Evolutionary conservation across 2,888 invertebrate genomes (phyloP), one percentile per base, ranked within the genome.

Genomic region (Eudemis profundana): DNA sequence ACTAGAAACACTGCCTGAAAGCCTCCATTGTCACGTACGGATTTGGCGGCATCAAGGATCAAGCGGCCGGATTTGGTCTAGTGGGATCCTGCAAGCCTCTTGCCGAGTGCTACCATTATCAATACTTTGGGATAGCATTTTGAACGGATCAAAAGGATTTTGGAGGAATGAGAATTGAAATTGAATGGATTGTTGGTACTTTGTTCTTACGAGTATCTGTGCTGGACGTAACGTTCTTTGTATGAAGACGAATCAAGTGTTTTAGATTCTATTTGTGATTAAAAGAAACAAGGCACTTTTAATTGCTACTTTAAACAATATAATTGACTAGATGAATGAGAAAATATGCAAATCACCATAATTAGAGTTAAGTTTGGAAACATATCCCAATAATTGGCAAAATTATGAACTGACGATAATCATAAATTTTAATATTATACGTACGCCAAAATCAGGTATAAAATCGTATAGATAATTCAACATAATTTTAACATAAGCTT

Each of bases 141-240:
- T 59, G 23, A 15, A 15, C 15, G 49, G 60, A 60, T 50, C 60
- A 46, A 38, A 40, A 14, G 40, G 50, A 50, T 36, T 50, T 59
- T 27, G 14, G 40, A 19, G 14, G 27, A 27, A 17, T 27, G 29
- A 40, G 50, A 27, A 38, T 49, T 17, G 47, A 36, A 59, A 59
- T 23, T 23, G 23, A 59, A 49, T 38, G 47, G 59, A 47, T 38
- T 59, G 42, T 23, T 42, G 29, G 12, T 14, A 29, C 44, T 42
- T 57, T 57, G 56, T 46, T 57, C 44, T n/a, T 57, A 57, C 29
- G 29, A 8, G 33, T 33, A 10, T 3, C 23, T 8, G 2, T 10
- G 33, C 8, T 33, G 23, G 23, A 4, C 23, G 8, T 10, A 12
- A 10, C 10, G 33, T 33, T 8, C 10, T 5, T 7, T 2, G 2